Evolutionary conservation across 1,140 invertebrate species (phyloP), one percentile per base, ranked within the genome.

Genomic region (Calliopsis andreniformis): DNA sequence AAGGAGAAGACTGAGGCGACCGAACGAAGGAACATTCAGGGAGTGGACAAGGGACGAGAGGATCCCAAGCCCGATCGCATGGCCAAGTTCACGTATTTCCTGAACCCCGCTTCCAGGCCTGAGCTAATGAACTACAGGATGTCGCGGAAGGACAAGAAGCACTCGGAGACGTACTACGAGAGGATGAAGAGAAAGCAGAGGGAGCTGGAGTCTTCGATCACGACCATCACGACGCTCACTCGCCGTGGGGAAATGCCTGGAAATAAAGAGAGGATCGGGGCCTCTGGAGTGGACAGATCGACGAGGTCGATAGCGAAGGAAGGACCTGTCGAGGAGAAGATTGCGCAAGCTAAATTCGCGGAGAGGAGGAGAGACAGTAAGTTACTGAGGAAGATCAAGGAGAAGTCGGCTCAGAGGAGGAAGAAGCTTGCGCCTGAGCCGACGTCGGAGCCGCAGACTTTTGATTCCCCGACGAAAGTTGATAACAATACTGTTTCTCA

Each of bases 111-210:
- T 5, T 64, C 71, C 2, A 90, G 86, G 18, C 30, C 71, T 0
- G 84, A 84, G n/a, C 20, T 88, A 6, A 89, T 86, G 77, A 87
- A 87, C 51, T 90, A 89, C 45, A 90, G 88, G 66, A 87, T 92
- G 81, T 91, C 91, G 3, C 71, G 90, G 8, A 91, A 90, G 51
- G 90, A 92, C 55, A 92, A 92, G 59, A 92, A 92, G 64, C 78
- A 89, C 23, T 90, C 91, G 0, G 87, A 90, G 35, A 92, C 91
- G 2, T 91, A 91, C 69, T 73, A 87, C 4, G 91, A 92, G 68
- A 86, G 77, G 16, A 69, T 89, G 63, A 82, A 81, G 28, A 80
- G 79, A 16, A 82, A 86, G 43, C 71, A 82, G 39, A 82, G 10
- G 16, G 49, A 85, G 7, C 55, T 85, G 2, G 82, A 84, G 28